These are phyloP conservation scores for Melitaea athalia DNA, from an alignment of 2,888 invertebrate genomes.

Conservation along the genomic window DNA sequence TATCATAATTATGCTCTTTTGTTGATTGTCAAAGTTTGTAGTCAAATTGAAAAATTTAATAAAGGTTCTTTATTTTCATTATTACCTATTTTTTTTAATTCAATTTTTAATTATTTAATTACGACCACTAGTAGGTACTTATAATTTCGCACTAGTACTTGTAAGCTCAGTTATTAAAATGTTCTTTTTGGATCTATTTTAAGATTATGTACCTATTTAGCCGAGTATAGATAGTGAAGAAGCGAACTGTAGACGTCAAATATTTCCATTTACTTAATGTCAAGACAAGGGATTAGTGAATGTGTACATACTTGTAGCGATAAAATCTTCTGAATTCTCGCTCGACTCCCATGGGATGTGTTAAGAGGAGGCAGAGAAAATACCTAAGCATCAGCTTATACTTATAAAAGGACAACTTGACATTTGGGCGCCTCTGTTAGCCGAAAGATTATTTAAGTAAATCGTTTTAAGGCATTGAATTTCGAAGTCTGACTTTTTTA, in stretches of 20 bases:
- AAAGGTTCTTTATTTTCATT: no score
- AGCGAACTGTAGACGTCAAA: not conserved
- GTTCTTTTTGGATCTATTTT: not conserved
- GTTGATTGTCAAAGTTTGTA: no score
- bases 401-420: slow-evolving; percentile 29
- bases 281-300: slow-evolving; percentile 23
- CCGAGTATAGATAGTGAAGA: slow-evolving; percentile 13
- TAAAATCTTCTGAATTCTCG: slow-evolving; percentile 30
- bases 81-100: no score
- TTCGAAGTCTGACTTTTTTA: not conserved
- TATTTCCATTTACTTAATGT: slow-evolving; percentile 30
- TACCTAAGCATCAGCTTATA: slow-evolving; percentile 31
- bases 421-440: slow-evolving; percentile 13
- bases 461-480: not conserved
- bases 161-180: not conserved
- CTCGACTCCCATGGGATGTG: slow-evolving; percentile 35
- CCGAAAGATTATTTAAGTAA: slow-evolving; percentile 3
- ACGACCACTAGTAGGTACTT: no score
- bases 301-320: slow-evolving; percentile 18
- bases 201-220: not conserved
- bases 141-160: no score
- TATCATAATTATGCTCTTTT: no score
- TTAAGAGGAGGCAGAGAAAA: slow-evolving; percentile 35
- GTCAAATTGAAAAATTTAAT: no score
- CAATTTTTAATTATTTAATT: no score